Conservation (phyloP, 2,888 invertebrate genomes). For the Cataglyphis livida region DNA sequence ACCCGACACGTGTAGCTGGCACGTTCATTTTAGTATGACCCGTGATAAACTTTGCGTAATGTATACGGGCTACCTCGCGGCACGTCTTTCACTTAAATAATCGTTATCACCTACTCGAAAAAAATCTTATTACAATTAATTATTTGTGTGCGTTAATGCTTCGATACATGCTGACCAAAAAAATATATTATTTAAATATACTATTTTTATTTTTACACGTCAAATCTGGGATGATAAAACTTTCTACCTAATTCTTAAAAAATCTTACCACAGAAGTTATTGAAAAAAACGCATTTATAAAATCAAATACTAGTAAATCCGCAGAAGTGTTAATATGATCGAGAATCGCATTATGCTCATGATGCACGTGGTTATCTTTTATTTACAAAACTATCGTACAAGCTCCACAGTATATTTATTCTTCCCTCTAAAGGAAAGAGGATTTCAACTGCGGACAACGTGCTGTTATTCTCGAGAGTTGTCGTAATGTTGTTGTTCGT, state of each 20-base stretch:
- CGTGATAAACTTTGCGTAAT: slow-evolving; percentile 46
- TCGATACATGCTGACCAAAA: background rate
- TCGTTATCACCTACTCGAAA: slow-evolving; percentile 26
- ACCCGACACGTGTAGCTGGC: slow-evolving; percentile 66
- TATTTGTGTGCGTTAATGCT: background rate
- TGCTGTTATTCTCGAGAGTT: slow-evolving; percentile 53
- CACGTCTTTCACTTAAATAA: slow-evolving; percentile 25
- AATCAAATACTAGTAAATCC: slow-evolving; percentile 56
- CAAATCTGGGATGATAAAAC: background rate
- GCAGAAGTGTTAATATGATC: slow-evolving; percentile 48
- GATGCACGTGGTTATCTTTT: slow-evolving; percentile 57
- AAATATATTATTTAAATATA: background rate
- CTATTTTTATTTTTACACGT: background rate
- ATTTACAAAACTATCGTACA: slow-evolving; percentile 62
- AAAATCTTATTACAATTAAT: slow-evolving; percentile 1
- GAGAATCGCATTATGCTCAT: slow-evolving; percentile 55
- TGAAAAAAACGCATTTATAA: background rate
- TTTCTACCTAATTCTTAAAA: background rate
- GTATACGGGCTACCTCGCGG: slow-evolving; percentile 6
- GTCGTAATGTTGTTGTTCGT: slow-evolving; percentile 56
- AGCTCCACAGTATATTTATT: slow-evolving; percentile 60
- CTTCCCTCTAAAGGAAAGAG: slow-evolving; percentile 62
- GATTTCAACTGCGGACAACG: slow-evolving; percentile 55
- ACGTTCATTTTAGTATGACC: slow-evolving; percentile 61
- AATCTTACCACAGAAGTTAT: background rate